phyloP scores from a whole-genome alignment of 2,888 invertebrate species.

The Drosophila atripex region DNA sequence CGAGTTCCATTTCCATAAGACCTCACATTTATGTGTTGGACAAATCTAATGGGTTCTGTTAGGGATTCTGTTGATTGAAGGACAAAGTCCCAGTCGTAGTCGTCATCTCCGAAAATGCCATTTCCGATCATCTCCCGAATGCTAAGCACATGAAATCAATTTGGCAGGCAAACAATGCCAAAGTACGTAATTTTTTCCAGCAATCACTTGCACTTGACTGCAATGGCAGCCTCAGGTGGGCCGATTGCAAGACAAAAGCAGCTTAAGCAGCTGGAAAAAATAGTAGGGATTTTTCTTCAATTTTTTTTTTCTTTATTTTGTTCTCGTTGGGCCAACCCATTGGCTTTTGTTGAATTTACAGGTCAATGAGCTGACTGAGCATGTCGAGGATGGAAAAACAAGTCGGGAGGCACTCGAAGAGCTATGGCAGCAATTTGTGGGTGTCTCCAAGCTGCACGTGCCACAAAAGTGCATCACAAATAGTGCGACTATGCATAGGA shows the following conservation, averaged over 20 bases:
- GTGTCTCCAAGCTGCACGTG: constrained; percentile 21
- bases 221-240: constrained; percentile 39
- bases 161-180: constrained; percentile 35
- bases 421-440: constrained; percentile 44
- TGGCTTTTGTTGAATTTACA: constrained; percentile 20
- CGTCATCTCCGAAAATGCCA: not conserved
- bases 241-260: constrained; percentile 9
- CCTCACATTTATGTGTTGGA: no score
- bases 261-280: constrained; percentile 16
- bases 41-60: no score
- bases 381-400: not conserved
- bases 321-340: not conserved
- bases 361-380: constrained; percentile 45
- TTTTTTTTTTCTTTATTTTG: not conserved
- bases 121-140: constrained; percentile 10
- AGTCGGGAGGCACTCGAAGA: not conserved
- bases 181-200: constrained; percentile 46
- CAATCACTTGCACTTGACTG: constrained; percentile 53
- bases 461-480: constrained; percentile 12
- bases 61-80: no score
- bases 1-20: constrained; percentile 14
- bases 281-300: constrained; percentile 9
- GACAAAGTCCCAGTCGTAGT: no score
- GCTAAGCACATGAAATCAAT: constrained; percentile 39
- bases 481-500: not conserved